phyloP scores from a whole-genome alignment of 2,113 vertebrate genomes.

The Aphelocoma coerulescens region DNA sequence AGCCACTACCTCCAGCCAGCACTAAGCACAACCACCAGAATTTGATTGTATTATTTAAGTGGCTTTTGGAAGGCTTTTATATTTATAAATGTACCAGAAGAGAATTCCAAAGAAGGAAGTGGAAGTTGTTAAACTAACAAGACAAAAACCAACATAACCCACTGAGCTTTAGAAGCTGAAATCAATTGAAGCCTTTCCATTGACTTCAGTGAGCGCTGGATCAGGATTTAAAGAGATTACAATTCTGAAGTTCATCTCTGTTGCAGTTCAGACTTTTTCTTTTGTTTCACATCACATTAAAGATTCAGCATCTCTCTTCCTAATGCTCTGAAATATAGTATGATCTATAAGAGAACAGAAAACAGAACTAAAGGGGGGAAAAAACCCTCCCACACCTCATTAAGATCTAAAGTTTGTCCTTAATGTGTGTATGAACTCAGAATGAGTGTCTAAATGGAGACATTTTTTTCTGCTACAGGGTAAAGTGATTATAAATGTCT shows the following conservation, averaged over 20 bases:
- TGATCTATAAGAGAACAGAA: constrained; percentile 7
- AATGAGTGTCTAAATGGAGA: constrained; percentile 52
- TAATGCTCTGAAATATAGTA: constrained; percentile 22
- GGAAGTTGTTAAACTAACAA: constrained; percentile 33
- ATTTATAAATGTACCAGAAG: neutral
- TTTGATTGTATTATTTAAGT: neutral
- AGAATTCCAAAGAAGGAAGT: neutral
- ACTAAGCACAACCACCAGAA: neutral
- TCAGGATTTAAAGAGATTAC: constrained; percentile 19
- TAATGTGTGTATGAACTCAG: constrained; percentile 51
- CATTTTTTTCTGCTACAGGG: constrained; percentile 52
- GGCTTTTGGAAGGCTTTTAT: neutral
- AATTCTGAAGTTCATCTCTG: neutral
- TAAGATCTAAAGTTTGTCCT: constrained; percentile 54
- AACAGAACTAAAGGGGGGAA: neutral
- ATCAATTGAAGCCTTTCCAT: constrained; percentile 37
- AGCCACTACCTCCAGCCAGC: neutral
- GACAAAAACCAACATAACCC: constrained; percentile 43
- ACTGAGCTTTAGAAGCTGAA: constrained; percentile 40
- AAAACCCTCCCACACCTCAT: constrained; percentile 30
- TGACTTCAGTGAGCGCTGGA: neutral
- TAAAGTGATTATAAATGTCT: constrained; percentile 62
- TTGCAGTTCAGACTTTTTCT: neutral
- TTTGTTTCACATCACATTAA: constrained; percentile 47
- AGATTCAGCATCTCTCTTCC: constrained; percentile 4